Conservation (phyloP, 2,113 vertebrate species). For the Naja naja region DNA sequence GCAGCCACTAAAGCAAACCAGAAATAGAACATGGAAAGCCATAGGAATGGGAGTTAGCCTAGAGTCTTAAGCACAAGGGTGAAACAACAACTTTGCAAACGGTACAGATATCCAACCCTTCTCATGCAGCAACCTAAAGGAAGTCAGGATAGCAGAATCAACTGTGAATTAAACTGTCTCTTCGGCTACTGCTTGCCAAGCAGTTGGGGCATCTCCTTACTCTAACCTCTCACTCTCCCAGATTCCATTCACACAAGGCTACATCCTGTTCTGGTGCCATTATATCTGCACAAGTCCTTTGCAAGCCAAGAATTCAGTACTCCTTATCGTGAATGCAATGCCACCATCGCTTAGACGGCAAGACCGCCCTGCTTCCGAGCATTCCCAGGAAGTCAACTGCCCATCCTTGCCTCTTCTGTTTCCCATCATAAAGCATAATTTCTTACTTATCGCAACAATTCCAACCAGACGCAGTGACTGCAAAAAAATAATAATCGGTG, state of each 20-base stretch:
- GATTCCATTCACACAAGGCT: background rate
- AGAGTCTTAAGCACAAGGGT: background rate
- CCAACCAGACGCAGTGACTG: background rate
- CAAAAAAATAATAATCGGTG: background rate
- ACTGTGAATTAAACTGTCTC: background rate
- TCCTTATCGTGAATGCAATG: background rate
- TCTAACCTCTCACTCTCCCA: background rate
- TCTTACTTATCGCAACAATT: background rate
- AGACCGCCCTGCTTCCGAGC: background rate
- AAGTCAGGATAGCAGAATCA: background rate
- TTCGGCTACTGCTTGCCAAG: background rate
- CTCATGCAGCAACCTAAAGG: background rate
- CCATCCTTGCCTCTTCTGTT: background rate
- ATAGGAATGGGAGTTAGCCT: background rate
- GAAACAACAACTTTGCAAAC: background rate
- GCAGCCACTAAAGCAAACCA: background rate
- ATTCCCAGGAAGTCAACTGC: background rate
- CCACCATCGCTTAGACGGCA: background rate
- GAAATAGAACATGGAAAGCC: background rate
- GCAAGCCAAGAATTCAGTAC: background rate
- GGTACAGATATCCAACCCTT: background rate
- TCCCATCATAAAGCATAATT: background rate
- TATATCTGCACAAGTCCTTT: background rate
- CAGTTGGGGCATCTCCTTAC: background rate
- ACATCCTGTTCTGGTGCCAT: background rate